phyloP scores from a whole-genome alignment of 1,140 invertebrate species.

The Pygmarrhopalites habei region DNA sequence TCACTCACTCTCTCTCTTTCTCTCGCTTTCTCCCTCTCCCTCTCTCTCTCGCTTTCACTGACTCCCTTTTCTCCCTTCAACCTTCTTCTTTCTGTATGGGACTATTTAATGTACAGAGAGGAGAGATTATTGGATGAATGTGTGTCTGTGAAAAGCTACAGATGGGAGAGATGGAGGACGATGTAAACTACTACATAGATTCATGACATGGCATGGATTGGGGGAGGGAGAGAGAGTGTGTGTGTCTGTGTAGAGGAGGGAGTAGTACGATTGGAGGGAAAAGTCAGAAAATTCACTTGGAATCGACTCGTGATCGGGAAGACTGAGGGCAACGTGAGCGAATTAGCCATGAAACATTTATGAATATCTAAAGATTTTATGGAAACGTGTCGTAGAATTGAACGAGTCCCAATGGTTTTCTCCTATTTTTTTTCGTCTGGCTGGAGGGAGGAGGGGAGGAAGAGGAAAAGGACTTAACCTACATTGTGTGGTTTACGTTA shows the following conservation, averaged over 20 bases:
- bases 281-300: not conserved
- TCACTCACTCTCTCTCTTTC: no score
- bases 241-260: not conserved
- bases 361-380: conserved; percentile 19
- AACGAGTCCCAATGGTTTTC: conserved; percentile 3
- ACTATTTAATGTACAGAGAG: not conserved
- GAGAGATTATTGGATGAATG: not conserved
- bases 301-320: not conserved
- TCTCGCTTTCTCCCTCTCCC: no score
- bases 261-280: no score
- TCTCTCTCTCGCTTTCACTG: not conserved
- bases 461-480: no score
- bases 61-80: not conserved
- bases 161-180: not conserved
- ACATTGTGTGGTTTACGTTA: no score
- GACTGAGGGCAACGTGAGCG: conserved; percentile 3
- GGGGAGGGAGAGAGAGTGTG: not conserved
- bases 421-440: no score
- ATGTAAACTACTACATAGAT: not conserved
- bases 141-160: not conserved
- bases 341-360: conserved; percentile 11
- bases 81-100: not conserved
- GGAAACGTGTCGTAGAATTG: conserved; percentile 12
- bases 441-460: no score
- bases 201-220: not conserved